These are phyloP conservation scores for Phanerotoma sp. DNA, from an alignment of 2,888 invertebrate genomes.

Conservation along the genomic window DNA sequence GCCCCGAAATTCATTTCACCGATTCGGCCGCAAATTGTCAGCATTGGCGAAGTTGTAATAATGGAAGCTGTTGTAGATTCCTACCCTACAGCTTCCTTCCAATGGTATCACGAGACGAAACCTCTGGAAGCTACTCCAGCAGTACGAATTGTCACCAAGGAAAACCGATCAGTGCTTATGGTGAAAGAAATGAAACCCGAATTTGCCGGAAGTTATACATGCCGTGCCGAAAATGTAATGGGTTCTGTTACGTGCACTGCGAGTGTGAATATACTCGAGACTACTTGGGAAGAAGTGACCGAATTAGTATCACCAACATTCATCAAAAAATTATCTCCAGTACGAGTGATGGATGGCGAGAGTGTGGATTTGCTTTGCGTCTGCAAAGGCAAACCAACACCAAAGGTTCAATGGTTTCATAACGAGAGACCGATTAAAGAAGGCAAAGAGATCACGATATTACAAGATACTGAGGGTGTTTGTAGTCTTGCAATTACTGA, in stretches of 20 bases:
- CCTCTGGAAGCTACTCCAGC: conserved; percentile 71
- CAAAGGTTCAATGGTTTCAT: conserved; percentile 79
- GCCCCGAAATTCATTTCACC: conserved; percentile 76
- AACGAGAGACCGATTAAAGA: conserved; percentile 70
- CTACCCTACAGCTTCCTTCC: conserved; percentile 78
- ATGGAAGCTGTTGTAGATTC: conserved; percentile 78
- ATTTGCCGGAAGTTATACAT: conserved; percentile 76
- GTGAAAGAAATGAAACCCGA: conserved; percentile 72
- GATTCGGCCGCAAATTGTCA: conserved; percentile 69
- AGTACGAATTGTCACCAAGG: conserved; percentile 71
- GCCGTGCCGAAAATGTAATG: conserved; percentile 85
- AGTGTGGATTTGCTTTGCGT: conserved; percentile 73
- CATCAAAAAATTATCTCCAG: conserved; percentile 69
- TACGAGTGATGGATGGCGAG: conserved; percentile 88
- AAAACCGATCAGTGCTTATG: conserved; percentile 77
- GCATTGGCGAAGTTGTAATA: conserved; percentile 74
- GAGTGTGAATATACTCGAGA: conserved; percentile 66
- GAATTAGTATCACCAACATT: conserved; percentile 76
- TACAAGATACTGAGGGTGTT: conserved; percentile 75
- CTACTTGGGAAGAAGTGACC: conserved; percentile 62
- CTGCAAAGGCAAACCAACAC: conserved; percentile 76
- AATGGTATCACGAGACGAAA: conserved; percentile 79
- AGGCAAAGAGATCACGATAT: conserved; percentile 74
- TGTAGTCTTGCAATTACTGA: conserved; percentile 81
- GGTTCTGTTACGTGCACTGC: conserved; percentile 89